These are phyloP conservation scores for Drosophila imparisetae DNA, from an alignment of 2,888 invertebrate genomes.

Conservation along the genomic window DNA sequence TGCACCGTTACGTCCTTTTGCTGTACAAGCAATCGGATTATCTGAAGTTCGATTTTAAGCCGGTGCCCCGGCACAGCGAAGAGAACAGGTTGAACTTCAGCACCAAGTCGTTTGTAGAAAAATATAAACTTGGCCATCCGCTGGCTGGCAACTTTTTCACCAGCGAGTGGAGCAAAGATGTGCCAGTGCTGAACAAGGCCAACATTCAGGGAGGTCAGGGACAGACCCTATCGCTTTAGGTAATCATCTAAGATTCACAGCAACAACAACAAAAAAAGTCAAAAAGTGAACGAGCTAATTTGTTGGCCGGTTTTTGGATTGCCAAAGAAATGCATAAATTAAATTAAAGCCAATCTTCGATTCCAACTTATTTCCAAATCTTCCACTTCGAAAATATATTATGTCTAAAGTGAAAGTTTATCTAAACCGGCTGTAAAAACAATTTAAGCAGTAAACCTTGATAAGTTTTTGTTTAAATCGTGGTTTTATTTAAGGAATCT, in stretches of 20 bases:
- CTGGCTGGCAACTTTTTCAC: slow-evolving; percentile 76
- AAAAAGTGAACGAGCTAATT: slow-evolving; percentile 21
- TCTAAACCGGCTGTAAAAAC: neutral
- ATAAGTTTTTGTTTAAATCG: neutral
- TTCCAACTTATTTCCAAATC: slow-evolving; percentile 28
- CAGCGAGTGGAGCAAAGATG: slow-evolving; percentile 80
- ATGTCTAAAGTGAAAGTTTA: neutral
- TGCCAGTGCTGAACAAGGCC: slow-evolving; percentile 81
- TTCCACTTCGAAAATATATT: slow-evolving; percentile 36
- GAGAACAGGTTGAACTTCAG: slow-evolving; percentile 87
- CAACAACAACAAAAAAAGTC: neutral
- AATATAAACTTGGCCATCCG: slow-evolving; percentile 89
- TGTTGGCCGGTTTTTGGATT: slow-evolving; percentile 50
- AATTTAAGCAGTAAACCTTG: neutral
- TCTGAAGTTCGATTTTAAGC: slow-evolving; percentile 86
- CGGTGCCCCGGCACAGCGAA: slow-evolving; percentile 70
- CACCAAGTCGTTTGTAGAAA: slow-evolving; percentile 89
- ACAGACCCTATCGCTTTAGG: slow-evolving; percentile 11
- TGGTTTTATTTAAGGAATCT: neutral
- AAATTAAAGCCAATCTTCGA: slow-evolving; percentile 23
- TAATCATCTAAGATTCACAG: neutral
- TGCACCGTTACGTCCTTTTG: slow-evolving; percentile 91
- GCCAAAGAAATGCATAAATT: slow-evolving; percentile 61
- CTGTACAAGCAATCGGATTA: slow-evolving; percentile 89
- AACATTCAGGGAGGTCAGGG: slow-evolving; percentile 35